Evolutionary conservation across 2,888 invertebrate species (phyloP).

Genomic region (Spisula solida): DNA sequence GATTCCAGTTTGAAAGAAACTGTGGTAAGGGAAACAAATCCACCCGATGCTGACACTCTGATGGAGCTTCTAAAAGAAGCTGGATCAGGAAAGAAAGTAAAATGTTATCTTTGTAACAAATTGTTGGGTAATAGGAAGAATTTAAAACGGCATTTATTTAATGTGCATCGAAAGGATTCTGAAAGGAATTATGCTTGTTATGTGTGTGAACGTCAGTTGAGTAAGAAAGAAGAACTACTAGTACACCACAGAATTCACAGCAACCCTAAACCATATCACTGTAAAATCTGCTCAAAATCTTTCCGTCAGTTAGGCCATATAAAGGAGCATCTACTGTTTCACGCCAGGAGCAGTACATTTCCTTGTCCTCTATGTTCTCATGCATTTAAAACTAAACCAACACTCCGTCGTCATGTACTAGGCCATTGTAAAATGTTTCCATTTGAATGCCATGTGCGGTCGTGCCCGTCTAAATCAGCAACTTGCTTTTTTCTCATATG

Average conservation of each 20-base stretch:
- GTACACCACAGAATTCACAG: conserved; percentile 65
- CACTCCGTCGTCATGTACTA: conserved; percentile 1
- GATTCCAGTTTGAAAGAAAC: not conserved
- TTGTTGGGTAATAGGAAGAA: conserved; percentile 39
- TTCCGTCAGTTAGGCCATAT: conserved; percentile 61
- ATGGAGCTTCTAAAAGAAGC: conserved; percentile 19
- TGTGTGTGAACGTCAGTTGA: conserved; percentile 63
- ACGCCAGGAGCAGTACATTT: conserved; percentile 28
- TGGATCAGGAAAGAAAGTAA: conserved; percentile 32
- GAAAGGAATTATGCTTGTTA: conserved; percentile 62
- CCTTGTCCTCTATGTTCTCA: conserved; percentile 49
- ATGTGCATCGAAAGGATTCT: conserved; percentile 53
- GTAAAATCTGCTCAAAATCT: conserved; percentile 55
- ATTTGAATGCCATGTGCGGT: conserved; percentile 45
- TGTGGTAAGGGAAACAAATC: not conserved
- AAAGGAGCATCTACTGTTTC: conserved; percentile 57
- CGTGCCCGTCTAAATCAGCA: conserved; percentile 31
- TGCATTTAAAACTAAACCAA: conserved; percentile 27
- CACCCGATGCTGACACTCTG: not conserved
- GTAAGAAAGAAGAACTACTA: conserved; percentile 39
- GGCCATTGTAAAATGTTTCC: conserved; percentile 53
- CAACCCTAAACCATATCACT: conserved; percentile 55
- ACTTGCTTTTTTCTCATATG: conserved; percentile 14
- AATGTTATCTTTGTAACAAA: conserved; percentile 57
- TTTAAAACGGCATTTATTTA: conserved; percentile 50